Evolutionary conservation across 2,797 vertebrate genomes (phyloP).

Genomic region (Spatula versicolor): DNA sequence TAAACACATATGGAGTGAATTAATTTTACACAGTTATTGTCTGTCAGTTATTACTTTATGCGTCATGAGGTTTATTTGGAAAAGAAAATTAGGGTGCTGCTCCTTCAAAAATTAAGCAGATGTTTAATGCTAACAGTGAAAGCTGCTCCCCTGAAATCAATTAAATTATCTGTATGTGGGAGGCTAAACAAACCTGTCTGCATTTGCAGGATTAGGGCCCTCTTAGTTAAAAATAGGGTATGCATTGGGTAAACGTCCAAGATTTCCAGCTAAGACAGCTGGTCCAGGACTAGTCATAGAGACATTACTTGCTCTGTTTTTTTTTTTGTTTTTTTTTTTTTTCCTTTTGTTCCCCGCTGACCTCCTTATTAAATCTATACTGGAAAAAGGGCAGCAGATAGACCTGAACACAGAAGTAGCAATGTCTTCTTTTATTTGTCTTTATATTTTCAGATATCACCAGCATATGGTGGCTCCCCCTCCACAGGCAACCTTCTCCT

Average conservation of each 20-base stretch:
- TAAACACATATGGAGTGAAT: conserved; percentile 11
- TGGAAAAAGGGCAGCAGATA: background rate
- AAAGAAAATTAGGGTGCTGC: conserved; percentile 40
- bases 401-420: background rate
- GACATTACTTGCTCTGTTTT: background rate
- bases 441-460: background rate
- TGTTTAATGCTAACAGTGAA: conserved; percentile 4
- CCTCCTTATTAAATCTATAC: background rate
- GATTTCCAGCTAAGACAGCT: background rate
- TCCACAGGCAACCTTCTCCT: background rate
- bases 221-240: background rate
- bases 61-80: conserved; percentile 7
- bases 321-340: background rate
- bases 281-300: background rate
- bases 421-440: background rate
- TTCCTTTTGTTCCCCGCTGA: fast-evolving
- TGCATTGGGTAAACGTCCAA: background rate
- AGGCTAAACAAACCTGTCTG: conserved; percentile 19
- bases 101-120: conserved; percentile 34
- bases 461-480: background rate
- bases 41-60: conserved; percentile 31
- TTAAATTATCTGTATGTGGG: background rate
- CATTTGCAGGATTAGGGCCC: background rate
- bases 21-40: conserved; percentile 24
- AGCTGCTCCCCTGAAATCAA: conserved; percentile 13